Conservation (phyloP, 2,113 vertebrate genomes). For the Zapornia atra region DNA sequence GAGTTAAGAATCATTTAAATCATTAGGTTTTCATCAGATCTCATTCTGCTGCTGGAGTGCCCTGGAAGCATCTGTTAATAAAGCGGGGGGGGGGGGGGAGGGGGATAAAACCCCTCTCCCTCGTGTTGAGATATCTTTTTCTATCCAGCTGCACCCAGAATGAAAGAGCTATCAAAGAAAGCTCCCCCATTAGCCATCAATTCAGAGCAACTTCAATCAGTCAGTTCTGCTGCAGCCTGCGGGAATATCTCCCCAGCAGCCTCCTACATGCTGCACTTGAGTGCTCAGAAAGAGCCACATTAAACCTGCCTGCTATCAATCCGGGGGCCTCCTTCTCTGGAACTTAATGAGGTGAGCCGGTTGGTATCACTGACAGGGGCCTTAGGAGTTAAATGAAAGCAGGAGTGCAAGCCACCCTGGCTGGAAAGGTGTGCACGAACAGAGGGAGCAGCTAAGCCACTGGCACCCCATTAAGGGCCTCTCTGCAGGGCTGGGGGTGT, state of each 20-base stretch:
- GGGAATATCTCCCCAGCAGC: conserved; percentile 68
- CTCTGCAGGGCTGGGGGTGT: background rate
- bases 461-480: background rate
- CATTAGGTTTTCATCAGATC: conserved; percentile 58
- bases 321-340: conserved; percentile 46
- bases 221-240: conserved; percentile 67
- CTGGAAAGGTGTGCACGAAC: background rate
- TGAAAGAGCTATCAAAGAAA: conserved; percentile 70
- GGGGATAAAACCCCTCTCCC: conserved; percentile 17
- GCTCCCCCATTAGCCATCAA: conserved; percentile 65
- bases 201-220: conserved; percentile 74
- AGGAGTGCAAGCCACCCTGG: background rate
- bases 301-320: conserved; percentile 73
- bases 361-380: conserved; percentile 58
- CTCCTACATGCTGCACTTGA: conserved; percentile 66
- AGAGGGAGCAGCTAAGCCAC: conserved; percentile 17
- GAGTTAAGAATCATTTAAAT: conserved; percentile 51
- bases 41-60: conserved; percentile 53
- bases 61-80: conserved; percentile 69
- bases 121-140: conserved; percentile 4
- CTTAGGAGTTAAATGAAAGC: conserved; percentile 46
- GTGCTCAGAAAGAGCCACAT: conserved; percentile 66
- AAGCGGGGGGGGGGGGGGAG: background rate
- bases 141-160: conserved; percentile 63
- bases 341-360: conserved; percentile 69